phyloP scores from a whole-genome alignment of 2,113 vertebrate genomes.

The Salvelinus namaycush region DNA sequence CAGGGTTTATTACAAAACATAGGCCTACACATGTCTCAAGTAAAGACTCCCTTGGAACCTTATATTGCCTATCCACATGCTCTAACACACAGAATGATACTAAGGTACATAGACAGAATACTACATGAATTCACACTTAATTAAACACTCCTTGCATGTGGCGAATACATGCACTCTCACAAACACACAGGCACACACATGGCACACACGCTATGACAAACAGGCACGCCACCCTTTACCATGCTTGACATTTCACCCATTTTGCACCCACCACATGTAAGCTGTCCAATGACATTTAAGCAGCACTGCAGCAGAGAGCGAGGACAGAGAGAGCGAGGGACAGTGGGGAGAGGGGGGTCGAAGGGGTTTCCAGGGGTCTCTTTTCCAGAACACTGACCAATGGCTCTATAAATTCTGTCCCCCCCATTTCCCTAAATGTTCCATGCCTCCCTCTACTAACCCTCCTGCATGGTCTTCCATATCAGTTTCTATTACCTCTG shows the following conservation, averaged over 20 bases:
- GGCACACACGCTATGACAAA: not conserved
- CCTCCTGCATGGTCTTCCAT: not conserved
- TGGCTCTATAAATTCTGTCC: not conserved
- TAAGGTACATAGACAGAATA: not conserved
- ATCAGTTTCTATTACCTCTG: not conserved
- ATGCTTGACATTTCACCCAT: constrained; percentile 67
- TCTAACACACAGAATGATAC: not conserved
- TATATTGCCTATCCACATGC: not conserved
- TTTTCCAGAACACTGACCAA: not conserved
- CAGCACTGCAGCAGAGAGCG: constrained; percentile 9
- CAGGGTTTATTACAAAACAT: constrained; percentile 46
- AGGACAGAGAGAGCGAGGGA: constrained; percentile 16
- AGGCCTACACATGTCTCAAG: constrained; percentile 4
- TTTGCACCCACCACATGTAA: constrained; percentile 54
- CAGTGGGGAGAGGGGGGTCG: not conserved
- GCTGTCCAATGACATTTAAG: constrained; percentile 66
- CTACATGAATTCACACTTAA: not conserved
- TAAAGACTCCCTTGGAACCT: too few species aligned
- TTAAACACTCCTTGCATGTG: not conserved
- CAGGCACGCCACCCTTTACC: constrained; percentile 34
- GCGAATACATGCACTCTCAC: not conserved
- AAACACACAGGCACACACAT: constrained; percentile 8
- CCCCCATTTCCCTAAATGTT: not conserved
- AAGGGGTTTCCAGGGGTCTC: not conserved
- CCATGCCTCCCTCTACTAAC: not conserved